Evolutionary conservation across 2,797 vertebrate genomes (phyloP), one percentile per base, ranked within the genome.

Genomic region (Typhlichthys subterraneus): DNA sequence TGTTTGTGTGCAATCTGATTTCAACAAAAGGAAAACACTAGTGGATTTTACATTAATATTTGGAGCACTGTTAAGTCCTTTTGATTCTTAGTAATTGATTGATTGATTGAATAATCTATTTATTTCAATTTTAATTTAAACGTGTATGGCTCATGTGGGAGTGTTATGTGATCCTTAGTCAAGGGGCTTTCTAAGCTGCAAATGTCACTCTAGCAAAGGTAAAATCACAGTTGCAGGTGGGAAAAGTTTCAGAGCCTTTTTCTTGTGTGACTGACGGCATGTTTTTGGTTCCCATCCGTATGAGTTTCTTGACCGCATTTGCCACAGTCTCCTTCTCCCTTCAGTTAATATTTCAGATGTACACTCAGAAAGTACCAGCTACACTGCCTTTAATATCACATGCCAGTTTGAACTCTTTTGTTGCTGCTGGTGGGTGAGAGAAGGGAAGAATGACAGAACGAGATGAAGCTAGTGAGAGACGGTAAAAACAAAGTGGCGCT

Each of bases 331-430:
- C 72, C 80, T 86, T 91, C 76, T 86, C 88, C 88, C 87, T 86
- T 90, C 82, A 62, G 78, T 81, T 89, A 73, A 92, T 90, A 91
- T 93, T 91, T 91, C 76, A 86, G 81, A 89, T 70, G 76, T 88
- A 88, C 82, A 88, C 88, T 91, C 89, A 90, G 91, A 93, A 91
- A 91, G 88, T 91, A 92, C 92, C 91, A 94, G 92, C 92, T 89
- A 90, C 92, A 94, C 92, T 93, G 92, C 92, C 92, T 93, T 90
- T 86, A 87, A 85, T 91, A 88, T 89, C 85, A 88, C 87, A 89
- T 75, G 83, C 89, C 87, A 77, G 83, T 88, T 84, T 81, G 84
- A 85, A 90, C 76, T 81, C 77, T 79, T 89, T 86, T 83, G 84
- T 91, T 87, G 81, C 86, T 84, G 84, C 89, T 89, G 83, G 80